Evolutionary conservation across 1,140 invertebrate species (phyloP), one percentile per base, ranked within the genome.

Genomic region (Tenebrio molitor): DNA sequence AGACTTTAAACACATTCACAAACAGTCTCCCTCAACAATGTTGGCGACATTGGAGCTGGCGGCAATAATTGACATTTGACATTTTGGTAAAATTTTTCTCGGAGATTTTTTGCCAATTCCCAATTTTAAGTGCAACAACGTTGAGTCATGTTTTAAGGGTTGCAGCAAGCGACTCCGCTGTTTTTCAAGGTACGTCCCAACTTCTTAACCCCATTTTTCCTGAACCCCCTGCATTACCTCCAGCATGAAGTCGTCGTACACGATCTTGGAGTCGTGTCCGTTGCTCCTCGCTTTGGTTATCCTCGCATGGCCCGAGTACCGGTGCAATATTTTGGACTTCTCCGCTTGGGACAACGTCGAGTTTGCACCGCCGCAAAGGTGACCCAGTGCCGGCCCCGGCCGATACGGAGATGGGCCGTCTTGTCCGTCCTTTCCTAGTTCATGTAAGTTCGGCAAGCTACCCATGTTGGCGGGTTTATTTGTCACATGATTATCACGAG

Each of bases 391-490:
- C 76, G 85, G 73, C 34, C 76, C 77, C 25, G 74, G 69, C 39
- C 41, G 75, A 44, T 53, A 74, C 83, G 10, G 81, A 62, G 58
- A 36, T 58, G 50, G 83, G 80, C 12, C 82, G 79, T 34, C 81
- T 78, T 82, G 64, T 80, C 84, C 84, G 6, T 83, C 82, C 75
- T 82, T 83, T 14, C 85, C 83, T 64, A 89, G 81, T 75, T 89
- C 87, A 74, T 89, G 88, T 12, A 90, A 78, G 83, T 90, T 89
- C 34, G 89, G 89, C 71, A 90, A 72, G 71, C 88, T 89, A 17
- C 89, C 88, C 89, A 90, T 90, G 3, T 29, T 25, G 19, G 85
- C 74, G 16, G 23, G 10, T 14, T 10, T 12, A 29, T 12, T 58
- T 58, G 14, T 58, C 50, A 58, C 50, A 58, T 58, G 50, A 14